Evolutionary conservation across 2,113 vertebrate species (phyloP).

Genomic region (Antechinus stuartii): DNA sequence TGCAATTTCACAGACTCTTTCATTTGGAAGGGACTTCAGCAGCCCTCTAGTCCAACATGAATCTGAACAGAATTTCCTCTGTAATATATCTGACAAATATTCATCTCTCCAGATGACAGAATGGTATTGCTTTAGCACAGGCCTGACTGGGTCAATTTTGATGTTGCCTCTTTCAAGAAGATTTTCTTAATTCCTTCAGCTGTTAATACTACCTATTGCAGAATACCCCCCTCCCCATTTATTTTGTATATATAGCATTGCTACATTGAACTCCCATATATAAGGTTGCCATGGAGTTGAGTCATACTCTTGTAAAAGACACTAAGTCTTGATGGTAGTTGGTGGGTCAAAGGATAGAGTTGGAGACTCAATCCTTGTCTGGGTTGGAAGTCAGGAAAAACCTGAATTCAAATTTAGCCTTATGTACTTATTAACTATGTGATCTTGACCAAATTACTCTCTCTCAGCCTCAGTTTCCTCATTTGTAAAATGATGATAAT

Average conservation of each 20-base stretch:
- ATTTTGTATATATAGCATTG: background rate
- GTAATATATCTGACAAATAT: background rate
- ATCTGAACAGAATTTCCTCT: background rate
- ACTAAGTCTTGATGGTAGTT: background rate
- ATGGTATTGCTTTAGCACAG: background rate
- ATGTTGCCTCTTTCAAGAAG: no score
- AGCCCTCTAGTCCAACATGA: background rate
- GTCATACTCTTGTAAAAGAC: background rate
- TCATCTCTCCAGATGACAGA: background rate
- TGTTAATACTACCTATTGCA: background rate
- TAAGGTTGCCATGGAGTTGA: background rate
- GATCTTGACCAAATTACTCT: background rate
- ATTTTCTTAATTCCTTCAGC: background rate
- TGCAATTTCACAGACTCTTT: background rate
- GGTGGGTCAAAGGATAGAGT: background rate
- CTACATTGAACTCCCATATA: background rate
- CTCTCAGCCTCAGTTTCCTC: background rate
- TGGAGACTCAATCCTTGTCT: no score
- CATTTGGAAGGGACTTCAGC: background rate
- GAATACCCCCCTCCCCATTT: background rate
- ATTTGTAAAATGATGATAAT: background rate
- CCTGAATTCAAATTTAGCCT: background rate
- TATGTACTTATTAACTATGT: background rate
- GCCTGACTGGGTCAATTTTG: background rate
- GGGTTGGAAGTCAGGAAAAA: background rate